Conservation (phyloP, 2,113 vertebrate genomes). For the Gulo gulo region DNA sequence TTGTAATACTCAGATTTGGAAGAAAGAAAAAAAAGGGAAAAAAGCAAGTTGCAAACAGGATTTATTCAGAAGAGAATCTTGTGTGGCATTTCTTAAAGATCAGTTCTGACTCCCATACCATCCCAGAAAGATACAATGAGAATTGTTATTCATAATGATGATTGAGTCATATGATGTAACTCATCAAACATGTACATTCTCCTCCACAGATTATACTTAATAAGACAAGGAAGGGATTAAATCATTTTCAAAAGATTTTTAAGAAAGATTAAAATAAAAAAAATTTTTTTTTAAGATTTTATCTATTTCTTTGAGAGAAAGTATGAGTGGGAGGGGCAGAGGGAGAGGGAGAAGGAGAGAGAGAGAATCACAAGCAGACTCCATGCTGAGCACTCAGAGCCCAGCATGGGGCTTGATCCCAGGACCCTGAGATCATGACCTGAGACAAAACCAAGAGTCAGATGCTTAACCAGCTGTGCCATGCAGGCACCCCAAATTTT, state of each 20-base stretch:
- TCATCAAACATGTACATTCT: not conserved
- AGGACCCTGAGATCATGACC: no score
- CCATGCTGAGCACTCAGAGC: no score
- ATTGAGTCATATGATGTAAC: not conserved
- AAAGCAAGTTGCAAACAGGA: not conserved
- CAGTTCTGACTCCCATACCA: not conserved
- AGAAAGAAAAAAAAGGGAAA: not conserved
- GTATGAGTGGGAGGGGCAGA: not conserved
- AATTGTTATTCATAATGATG: slow-evolving; percentile 18
- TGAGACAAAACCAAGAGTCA: no score
- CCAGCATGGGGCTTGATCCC: no score
- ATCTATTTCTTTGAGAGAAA: no score
- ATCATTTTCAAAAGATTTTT: slow-evolving; percentile 26
- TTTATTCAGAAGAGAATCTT: slow-evolving; percentile 12
- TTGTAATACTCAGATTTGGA: not conserved
- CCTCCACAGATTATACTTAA: slow-evolving; percentile 14
- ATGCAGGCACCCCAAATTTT: not conserved
- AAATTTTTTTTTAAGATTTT: not conserved
- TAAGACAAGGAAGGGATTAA: not conserved
- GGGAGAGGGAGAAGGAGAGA: not conserved
- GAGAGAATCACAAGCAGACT: not conserved
- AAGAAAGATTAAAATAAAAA: not conserved
- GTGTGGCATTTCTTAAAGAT: slow-evolving; percentile 19
- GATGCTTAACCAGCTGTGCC: no score
- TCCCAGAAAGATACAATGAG: not conserved